Evolutionary conservation across 2,113 vertebrate species (phyloP), one percentile per base, ranked within the genome.

Genomic region (Lamprotornis superbus): DNA sequence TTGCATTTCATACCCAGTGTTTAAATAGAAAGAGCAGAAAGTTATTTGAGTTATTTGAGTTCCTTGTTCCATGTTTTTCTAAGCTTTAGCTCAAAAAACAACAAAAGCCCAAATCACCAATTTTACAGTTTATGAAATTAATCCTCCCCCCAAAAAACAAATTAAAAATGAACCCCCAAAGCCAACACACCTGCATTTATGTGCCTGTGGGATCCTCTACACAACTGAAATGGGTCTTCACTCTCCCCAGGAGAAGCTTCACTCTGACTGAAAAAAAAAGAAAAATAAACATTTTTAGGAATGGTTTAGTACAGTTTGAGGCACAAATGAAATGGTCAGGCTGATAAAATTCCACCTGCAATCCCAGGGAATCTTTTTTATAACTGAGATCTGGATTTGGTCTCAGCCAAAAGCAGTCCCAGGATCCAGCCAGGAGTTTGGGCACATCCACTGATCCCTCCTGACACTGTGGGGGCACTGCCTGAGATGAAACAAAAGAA

Each of bases 141-240:
- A 94, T 39, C 55, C 59, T 56, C 68, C 80, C 76, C 70, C 63
- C 0, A 8, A 82, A 79, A 82, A 65, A 1, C 28, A 60, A 80
- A 15, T 18, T 3, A 75, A 37, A 49, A 71, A 9, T 15, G 10
- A 74, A 15, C 10, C 40, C 39, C 64, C 80, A 67, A 60, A 88
- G 46, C 30, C 68, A 91, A 87, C 96, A 42, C 76, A 98, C 98
- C 98, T 98, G 98, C 98, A 98, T 98, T 98, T 98, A 98, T 98
- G 94, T 97, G 84, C 85, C 89, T 98, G 93, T 94, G 83, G 90
- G 94, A 71, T 83, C 86, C 76, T 90, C 90, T 73, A 50, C 24
- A 5, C 83, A 37, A 30, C 71, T 56, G 89, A 95, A 97, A 96
- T 2, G 18, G 70, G 27, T 97, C 91, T 96, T 96, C 95, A 90